Conservation (phyloP, 2,797 vertebrate genomes). For the Prionace glauca region DNA sequence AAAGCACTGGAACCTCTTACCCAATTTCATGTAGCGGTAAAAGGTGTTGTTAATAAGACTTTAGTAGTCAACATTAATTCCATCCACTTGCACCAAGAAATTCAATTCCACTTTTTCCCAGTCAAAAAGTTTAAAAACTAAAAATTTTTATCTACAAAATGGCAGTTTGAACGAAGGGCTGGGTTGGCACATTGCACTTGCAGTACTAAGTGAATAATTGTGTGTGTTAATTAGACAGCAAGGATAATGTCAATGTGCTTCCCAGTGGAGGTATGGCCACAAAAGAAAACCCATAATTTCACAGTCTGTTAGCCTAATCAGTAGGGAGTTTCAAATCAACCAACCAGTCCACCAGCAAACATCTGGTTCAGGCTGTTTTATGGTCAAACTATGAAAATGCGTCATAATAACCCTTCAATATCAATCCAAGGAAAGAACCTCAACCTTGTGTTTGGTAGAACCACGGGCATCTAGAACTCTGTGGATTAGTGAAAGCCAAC, state of each 20-base stretch:
- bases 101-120: not conserved
- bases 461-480: not conserved
- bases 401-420: not conserved
- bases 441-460: not conserved
- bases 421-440: not conserved
- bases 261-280: not conserved
- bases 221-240: not conserved
- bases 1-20: not conserved
- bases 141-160: not conserved
- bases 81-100: not conserved
- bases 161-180: not conserved
- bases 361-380: too few relatives aligned
- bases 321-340: not conserved
- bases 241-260: not conserved
- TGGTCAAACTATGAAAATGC: not conserved
- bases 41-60: not conserved
- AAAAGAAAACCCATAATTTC: not conserved
- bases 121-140: not conserved
- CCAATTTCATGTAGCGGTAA: not conserved
- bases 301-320: not conserved
- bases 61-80: not conserved
- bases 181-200: not conserved
- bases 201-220: not conserved
- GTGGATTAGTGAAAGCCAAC: too few relatives aligned
- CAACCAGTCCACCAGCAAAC: not conserved